These are phyloP conservation scores for Lepidostoma basale DNA, from an alignment of 1,140 invertebrate species.

Conservation along the genomic window DNA sequence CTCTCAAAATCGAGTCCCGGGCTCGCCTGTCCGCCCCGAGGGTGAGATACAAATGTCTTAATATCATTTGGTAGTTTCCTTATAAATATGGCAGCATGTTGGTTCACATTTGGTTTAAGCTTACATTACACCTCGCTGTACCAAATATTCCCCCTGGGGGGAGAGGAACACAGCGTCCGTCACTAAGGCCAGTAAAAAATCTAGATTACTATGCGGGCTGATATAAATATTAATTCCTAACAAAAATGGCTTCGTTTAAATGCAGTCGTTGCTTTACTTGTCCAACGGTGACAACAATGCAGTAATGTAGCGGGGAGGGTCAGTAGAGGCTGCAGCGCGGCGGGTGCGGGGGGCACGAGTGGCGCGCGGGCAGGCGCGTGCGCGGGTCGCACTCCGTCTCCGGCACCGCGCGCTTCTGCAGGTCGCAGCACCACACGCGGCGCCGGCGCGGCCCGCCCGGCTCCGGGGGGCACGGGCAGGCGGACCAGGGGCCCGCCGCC, in stretches of 20 bases:
- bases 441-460: slow-evolving; percentile 47
- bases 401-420: slow-evolving; percentile 50
- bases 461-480: slow-evolving; percentile 69
- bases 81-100: slow-evolving; percentile 13
- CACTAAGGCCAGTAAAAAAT: slow-evolving; percentile 1
- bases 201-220: background rate
- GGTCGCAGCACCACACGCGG: slow-evolving; percentile 54
- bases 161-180: background rate
- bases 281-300: background rate
- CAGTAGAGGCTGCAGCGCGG: slow-evolving; percentile 49
- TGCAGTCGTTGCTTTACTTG: background rate
- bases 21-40: background rate
- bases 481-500: slow-evolving; percentile 84
- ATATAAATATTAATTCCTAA: slow-evolving; percentile 3
- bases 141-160: background rate
- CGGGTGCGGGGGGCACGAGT: slow-evolving; percentile 53
- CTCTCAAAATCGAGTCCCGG: slow-evolving; percentile 28
- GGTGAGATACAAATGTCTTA: slow-evolving; percentile 12
- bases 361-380: slow-evolving; percentile 50
- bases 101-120: slow-evolving; percentile 4
- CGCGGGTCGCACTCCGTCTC: slow-evolving; percentile 52
- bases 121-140: background rate
- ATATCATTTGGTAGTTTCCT: slow-evolving; percentile 17
- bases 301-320: slow-evolving; percentile 11
- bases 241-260: slow-evolving; percentile 1